phyloP scores from a whole-genome alignment of 2,888 invertebrate genomes.

The Agrotis exclamationis region DNA sequence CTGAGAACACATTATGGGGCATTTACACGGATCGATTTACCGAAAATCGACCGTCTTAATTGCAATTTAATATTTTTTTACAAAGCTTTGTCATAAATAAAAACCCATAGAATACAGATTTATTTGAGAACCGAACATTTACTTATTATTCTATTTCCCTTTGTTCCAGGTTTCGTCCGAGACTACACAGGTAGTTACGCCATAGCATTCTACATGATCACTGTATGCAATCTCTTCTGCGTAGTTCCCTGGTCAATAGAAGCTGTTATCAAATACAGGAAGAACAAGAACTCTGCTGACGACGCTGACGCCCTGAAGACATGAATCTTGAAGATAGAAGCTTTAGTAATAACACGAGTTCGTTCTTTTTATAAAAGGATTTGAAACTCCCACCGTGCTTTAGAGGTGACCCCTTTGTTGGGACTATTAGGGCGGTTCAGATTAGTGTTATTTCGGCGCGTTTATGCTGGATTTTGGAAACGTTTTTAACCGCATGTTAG shows the following conservation, averaged over 20 bases:
- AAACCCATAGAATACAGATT: background rate
- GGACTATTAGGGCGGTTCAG: conserved; percentile 15
- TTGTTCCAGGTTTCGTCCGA: conserved; percentile 91
- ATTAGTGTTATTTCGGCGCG: no score
- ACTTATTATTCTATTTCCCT: background rate
- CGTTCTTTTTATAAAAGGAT: conserved; percentile 51
- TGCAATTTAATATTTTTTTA: background rate
- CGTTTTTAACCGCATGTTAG: no score
- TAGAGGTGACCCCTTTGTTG: conserved; percentile 13
- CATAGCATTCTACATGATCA: conserved; percentile 91
- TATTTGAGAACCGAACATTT: background rate
- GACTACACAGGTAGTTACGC: conserved; percentile 92
- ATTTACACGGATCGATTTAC: no score
- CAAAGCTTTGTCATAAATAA: background rate
- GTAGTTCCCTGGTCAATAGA: conserved; percentile 92
- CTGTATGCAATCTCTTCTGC: conserved; percentile 91
- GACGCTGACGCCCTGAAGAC: conserved; percentile 38
- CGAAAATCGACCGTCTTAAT: no score
- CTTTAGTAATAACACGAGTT: conserved; percentile 19
- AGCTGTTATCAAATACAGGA: conserved; percentile 77
- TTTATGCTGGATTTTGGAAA: no score
- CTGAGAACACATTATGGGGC: conserved; percentile 8
- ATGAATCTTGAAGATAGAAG: conserved; percentile 26
- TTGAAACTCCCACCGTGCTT: conserved; percentile 40
- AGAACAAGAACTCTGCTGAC: conserved; percentile 54